Conservation (phyloP, 2,113 vertebrate genomes). For the Coregonus clupeaformis region DNA sequence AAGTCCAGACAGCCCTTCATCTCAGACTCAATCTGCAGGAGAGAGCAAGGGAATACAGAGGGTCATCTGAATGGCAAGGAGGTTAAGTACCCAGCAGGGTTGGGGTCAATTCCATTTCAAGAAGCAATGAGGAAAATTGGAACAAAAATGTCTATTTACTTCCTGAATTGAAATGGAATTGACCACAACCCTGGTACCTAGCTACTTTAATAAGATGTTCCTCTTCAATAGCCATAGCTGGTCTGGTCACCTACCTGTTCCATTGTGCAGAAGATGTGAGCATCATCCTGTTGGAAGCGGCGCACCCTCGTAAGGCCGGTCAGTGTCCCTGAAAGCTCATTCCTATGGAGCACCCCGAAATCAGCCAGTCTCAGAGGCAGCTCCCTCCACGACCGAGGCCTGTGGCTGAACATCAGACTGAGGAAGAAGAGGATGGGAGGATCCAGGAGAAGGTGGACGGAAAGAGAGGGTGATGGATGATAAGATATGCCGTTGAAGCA, state of each 20-base stretch:
- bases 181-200: no score
- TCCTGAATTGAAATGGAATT: no score
- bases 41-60: neutral
- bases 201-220: neutral
- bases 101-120: no score
- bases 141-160: no score
- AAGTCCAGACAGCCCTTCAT: conserved; percentile 91
- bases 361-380: conserved; percentile 90
- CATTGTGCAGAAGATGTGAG: conserved; percentile 92
- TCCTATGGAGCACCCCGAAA: conserved; percentile 93
- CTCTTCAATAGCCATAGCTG: neutral
- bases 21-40: conserved; percentile 85
- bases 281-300: conserved; percentile 95
- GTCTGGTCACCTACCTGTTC: conserved; percentile 90
- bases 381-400: conserved; percentile 93
- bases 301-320: conserved; percentile 87
- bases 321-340: conserved; percentile 87
- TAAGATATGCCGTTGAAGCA: neutral
- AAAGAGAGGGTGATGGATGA: neutral
- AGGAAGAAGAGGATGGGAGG: conserved; percentile 24
- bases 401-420: conserved; percentile 92
- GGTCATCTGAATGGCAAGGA: neutral
- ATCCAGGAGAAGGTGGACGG: neutral
- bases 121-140: no score
- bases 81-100: neutral